Conservation (phyloP, 2,888 invertebrate genomes). For the Aphidoletes aphidimyza region DNA sequence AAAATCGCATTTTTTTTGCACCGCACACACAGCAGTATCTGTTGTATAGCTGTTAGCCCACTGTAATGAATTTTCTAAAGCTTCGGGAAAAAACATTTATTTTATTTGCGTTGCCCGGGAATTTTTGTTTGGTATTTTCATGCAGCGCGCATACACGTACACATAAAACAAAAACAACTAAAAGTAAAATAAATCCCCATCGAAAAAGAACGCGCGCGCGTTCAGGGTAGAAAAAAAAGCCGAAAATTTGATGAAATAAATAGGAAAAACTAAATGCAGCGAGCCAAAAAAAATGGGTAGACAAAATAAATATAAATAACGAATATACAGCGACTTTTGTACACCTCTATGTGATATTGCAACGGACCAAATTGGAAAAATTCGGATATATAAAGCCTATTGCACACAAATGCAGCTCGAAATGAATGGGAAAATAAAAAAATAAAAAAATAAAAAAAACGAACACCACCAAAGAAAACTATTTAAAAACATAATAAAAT, state of each 20-base stretch:
- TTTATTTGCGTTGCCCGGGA: constrained; percentile 42
- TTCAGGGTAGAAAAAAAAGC: not conserved
- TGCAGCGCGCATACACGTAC: not conserved
- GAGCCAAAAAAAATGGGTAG: constrained; percentile 44
- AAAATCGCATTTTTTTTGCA: constrained; percentile 8
- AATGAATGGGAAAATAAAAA: not conserved
- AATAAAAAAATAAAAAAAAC: no score
- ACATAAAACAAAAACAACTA: no score
- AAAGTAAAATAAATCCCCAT: no score
- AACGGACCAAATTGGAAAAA: constrained; percentile 32
- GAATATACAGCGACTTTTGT: not conserved
- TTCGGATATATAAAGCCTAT: not conserved
- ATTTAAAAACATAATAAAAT: constrained; percentile 51
- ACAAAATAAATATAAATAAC: constrained; percentile 52
- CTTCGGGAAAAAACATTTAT: not conserved
- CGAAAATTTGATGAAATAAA: constrained; percentile 51
- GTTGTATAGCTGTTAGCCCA: not conserved
- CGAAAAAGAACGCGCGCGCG: not conserved
- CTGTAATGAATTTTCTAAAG: constrained; percentile 48
- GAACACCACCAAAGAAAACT: constrained; percentile 10
- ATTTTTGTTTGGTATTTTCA: constrained; percentile 35
- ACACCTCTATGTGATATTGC: constrained; percentile 9
- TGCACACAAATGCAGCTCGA: not conserved
- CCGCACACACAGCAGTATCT: not conserved
- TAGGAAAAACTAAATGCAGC: constrained; percentile 53